Evolutionary conservation across 1,140 invertebrate genomes (phyloP), one percentile per base, ranked within the genome.

Genomic region (Probaryconus sp.): DNA sequence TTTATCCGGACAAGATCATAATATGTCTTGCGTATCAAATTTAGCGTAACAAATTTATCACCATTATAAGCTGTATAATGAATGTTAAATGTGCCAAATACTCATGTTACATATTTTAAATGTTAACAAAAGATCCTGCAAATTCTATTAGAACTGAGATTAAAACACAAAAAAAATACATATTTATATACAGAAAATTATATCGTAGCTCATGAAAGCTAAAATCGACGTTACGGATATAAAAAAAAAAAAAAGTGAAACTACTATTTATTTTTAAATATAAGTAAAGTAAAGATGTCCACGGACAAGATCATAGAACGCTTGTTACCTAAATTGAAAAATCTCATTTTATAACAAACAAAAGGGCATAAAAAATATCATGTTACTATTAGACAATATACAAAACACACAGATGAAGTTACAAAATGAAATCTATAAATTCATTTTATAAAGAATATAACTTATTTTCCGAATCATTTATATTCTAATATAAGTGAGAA

Each of bases 11-110:
- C 78, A 78, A 72, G 71, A 77, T 81, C 79, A 81, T 72, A 48
- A 20, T 77, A 17, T 48, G 43, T 67, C 40, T 74, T 77, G 50
- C 55, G 68, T 69, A 71, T 76, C 55, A 76, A 64, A 69, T 43
- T 76, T 75, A 78, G 37, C 51, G 30, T 63, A 28, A 40, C 68
- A 1, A 68, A 80, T 50, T 71, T 69, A 28, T 80, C 64, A 81
- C 33, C 42, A 48, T 6, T 67, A 51, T 73, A 79, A 70, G 50
- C 53, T 37, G 51, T 78, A 76, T 81, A 51, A 79, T 87, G 51
- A 78, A 81, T 86, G 84, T 86, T 87, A 68, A 74, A 84, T 87
- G 84, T 86, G 84, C 84, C 84, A 86, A 87, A 87, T 85, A 84
- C 71, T 84, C 79, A 71, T 84, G 81, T 85, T 87, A 84, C 47